Base-by-base conservation (phyloP, 2,888 invertebrate species). In the Oxyscelio sp. region DNA sequence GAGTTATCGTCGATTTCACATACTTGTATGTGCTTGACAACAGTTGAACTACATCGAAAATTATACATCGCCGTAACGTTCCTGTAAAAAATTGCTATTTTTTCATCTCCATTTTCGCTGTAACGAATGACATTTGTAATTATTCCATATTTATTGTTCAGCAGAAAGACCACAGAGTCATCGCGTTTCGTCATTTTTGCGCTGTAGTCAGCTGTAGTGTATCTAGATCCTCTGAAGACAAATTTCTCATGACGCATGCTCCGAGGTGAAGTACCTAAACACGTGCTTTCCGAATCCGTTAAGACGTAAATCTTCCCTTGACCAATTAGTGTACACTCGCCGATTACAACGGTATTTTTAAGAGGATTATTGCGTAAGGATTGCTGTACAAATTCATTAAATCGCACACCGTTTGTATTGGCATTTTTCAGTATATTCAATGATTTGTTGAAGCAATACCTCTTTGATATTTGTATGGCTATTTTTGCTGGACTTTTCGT, bases 381-480 rank as follows among this genome's bases (percentile, higher is more conserved):
- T 40, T 40, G 2, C 4, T 59, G 17, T 4, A 45, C 24, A 22
- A 61, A 61, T 61, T 61, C 19, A 13, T 65, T 15, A 21, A 48
- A 65, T 22, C 48, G 13, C 1, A 2, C 5, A 19, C 17, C 9
- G 5, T n/a, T 9, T 2, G 5, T 2, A 22, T 48, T 4, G 40
- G 17, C 13, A 4, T 45, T 45, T 8, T 15, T 15, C 5, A 31
- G 13, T 6, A 31, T 15, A 0, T n/a, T 38, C 4, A 58, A 5
- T 15, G 58, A 17, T 48, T 73, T 34, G 11, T 38, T 34, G 21
- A 73, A 73, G 4, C 24, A 38, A 52, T 73, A 59, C 27, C 58
- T 31, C 9, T 19, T 56, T 45, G 50, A 48, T n/a, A 80, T 58
- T 73, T 80, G 66, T 8, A 50, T 21, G 3, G 59, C 52, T 11